A percentile compares a stretch with the other conserved stretches of the same genome.
These are phyloP conservation scores for Scelioninae gen. 2 DNA, from an alignment of 2,888 invertebrate species.

Conservation along the genomic window DNA sequence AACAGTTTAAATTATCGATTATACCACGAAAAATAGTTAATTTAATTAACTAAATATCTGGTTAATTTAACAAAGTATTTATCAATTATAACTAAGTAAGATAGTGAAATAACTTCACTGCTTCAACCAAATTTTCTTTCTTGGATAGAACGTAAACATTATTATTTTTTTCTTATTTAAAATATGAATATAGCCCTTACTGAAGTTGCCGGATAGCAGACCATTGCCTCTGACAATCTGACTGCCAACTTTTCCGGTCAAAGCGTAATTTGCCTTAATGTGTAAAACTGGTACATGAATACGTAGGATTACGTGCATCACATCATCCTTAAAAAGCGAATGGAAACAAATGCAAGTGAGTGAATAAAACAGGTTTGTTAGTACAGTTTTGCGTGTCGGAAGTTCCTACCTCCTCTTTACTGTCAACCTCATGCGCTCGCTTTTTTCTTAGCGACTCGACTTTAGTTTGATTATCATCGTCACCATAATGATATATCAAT, in stretches of 20 bases:
- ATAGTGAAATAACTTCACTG: no score
- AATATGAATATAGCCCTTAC: conserved; percentile 69
- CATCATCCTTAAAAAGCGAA: conserved; percentile 69
- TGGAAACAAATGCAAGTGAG: conserved; percentile 47
- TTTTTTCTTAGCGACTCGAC: conserved; percentile 43
- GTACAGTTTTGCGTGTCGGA: conserved; percentile 27
- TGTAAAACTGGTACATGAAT: conserved; percentile 69
- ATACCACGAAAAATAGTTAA: no score
- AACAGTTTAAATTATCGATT: no score
- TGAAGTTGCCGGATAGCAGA: conserved; percentile 69
- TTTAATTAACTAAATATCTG: no score
- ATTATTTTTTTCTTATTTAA: no score
- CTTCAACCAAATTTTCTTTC: no score
- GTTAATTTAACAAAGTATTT: no score
- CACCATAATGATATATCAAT: conserved; percentile 71
- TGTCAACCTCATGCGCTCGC: conserved; percentile 48
- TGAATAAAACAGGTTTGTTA: conserved; percentile 47
- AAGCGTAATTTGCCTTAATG: conserved; percentile 69
- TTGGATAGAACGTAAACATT: no score
- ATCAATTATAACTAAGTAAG: no score
- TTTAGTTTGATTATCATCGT: conserved; percentile 44
- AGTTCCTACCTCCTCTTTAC: conserved; percentile 59
- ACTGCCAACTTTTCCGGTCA: conserved; percentile 71
- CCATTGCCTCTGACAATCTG: conserved; percentile 70
- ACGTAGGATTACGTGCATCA: conserved; percentile 72